Conservation (phyloP, 1,140 invertebrate genomes). For the Paracyclopina nana region DNA sequence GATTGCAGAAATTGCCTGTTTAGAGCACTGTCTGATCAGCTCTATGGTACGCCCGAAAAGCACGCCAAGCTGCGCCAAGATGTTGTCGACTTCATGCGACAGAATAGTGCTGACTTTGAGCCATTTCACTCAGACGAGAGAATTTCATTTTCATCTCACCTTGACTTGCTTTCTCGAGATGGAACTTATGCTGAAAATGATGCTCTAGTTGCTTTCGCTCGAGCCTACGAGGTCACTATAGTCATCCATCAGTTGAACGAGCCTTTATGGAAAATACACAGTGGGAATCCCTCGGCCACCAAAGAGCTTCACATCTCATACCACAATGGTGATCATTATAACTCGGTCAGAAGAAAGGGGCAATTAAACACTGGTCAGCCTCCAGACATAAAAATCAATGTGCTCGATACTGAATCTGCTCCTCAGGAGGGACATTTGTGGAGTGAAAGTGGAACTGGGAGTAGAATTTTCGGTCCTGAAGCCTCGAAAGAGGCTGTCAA, state of each 20-base stretch:
- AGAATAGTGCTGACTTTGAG: constrained; percentile 32
- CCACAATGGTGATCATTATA: constrained; percentile 35
- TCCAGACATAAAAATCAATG: constrained; percentile 24
- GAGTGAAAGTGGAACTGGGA: no score
- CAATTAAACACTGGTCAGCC: constrained; percentile 27
- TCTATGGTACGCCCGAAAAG: constrained; percentile 30
- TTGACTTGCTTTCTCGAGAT: constrained; percentile 28
- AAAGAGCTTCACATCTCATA: constrained; percentile 32
- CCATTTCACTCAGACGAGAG: constrained; percentile 33
- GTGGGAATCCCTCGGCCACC: constrained; percentile 17
- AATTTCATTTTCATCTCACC: constrained; percentile 17
- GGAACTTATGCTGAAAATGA: constrained; percentile 37
- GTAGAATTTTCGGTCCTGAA: no score
- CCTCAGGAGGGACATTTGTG: no score
- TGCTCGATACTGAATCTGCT: no score
- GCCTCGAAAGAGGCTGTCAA: no score
- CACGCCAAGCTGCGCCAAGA: constrained; percentile 29
- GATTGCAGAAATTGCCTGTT: constrained; percentile 33
- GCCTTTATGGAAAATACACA: constrained; percentile 28
- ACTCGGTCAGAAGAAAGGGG: constrained; percentile 26
- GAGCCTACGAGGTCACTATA: constrained; percentile 29
- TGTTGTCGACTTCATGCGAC: constrained; percentile 30
- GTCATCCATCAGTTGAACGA: constrained; percentile 34
- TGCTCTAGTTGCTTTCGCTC: constrained; percentile 34
- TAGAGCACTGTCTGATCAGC: constrained; percentile 32